phyloP scores from a whole-genome alignment of 1,140 invertebrate species.

The Steinernema khuongi region DNA sequence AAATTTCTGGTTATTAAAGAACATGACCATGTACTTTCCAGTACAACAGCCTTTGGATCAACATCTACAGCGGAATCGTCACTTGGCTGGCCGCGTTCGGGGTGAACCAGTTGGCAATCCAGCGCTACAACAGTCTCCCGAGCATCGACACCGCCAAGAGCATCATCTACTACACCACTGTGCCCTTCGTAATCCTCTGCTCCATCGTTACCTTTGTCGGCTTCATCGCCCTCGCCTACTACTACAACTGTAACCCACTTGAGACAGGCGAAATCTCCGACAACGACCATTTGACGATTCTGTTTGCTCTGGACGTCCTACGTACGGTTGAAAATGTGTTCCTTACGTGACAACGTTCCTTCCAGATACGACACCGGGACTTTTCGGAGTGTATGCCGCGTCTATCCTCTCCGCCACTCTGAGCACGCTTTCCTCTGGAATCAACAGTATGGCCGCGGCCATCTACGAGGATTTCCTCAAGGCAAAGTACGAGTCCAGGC shows the following conservation, averaged over 20 bases:
- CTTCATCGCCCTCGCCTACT: constrained; percentile 38
- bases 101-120: constrained; percentile 39
- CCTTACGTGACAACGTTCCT: constrained; percentile 1
- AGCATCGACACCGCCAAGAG: constrained; percentile 30
- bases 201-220: constrained; percentile 38
- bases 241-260: constrained; percentile 38
- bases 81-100: constrained; percentile 36
- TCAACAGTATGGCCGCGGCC: constrained; percentile 39
- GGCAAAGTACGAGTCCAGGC: constrained; percentile 26
- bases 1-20: constrained; percentile 18
- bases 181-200: constrained; percentile 40
- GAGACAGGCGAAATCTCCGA: constrained; percentile 38
- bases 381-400: constrained; percentile 37
- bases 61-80: constrained; percentile 34
- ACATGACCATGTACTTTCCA: constrained; percentile 11
- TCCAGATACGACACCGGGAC: constrained; percentile 36
- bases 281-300: constrained; percentile 36
- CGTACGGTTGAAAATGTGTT: constrained; percentile 28
- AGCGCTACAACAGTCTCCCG: constrained; percentile 34
- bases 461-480: constrained; percentile 41
- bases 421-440: constrained; percentile 36
- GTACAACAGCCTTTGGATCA: constrained; percentile 39
- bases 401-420: constrained; percentile 38
- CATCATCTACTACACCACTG: constrained; percentile 32
- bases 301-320: constrained; percentile 38